Conservation (phyloP, 2,888 invertebrate genomes). For the Camponotus fellah region DNA sequence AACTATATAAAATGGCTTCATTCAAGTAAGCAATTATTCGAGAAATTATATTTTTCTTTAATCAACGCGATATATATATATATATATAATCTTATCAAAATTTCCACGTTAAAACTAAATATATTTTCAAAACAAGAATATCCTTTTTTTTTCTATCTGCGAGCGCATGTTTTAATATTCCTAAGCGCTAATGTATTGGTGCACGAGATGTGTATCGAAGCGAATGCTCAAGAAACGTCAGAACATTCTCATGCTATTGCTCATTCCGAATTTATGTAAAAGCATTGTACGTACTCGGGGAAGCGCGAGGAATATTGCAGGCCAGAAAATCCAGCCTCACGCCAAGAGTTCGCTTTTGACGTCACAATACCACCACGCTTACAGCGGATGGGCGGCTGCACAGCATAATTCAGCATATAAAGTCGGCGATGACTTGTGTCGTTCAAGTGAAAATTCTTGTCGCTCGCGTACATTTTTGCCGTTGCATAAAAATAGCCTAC, state of each 20-base stretch:
- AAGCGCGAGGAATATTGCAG: conserved; percentile 12
- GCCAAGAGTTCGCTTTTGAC: conserved; percentile 22
- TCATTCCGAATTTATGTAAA: conserved; percentile 38
- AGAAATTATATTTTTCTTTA: too few relatives aligned
- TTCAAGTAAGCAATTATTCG: too few relatives aligned
- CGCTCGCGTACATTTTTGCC: background rate
- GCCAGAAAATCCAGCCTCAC: conserved; percentile 33
- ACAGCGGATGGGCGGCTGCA: conserved; percentile 27
- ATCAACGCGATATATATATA: too few relatives aligned
- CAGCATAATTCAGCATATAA: conserved; percentile 33
- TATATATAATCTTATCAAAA: too few relatives aligned
- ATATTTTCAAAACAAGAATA: too few relatives aligned
- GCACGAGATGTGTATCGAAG: background rate
- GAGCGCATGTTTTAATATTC: background rate
- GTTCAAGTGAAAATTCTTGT: conserved; percentile 34
- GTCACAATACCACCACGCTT: conserved; percentile 34
- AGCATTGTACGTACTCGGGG: conserved; percentile 3
- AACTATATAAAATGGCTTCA: too few relatives aligned
- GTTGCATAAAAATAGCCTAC: conserved; percentile 23
- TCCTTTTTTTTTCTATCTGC: background rate
- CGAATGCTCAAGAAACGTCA: conserved; percentile 24
- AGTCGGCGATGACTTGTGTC: conserved; percentile 33
- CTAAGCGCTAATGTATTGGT: background rate
- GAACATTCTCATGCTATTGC: conserved; percentile 23
- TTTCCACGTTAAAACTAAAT: too few relatives aligned